Evolutionary conservation across 2,797 vertebrate species (phyloP).

Genomic region (Zalophus californianus): DNA sequence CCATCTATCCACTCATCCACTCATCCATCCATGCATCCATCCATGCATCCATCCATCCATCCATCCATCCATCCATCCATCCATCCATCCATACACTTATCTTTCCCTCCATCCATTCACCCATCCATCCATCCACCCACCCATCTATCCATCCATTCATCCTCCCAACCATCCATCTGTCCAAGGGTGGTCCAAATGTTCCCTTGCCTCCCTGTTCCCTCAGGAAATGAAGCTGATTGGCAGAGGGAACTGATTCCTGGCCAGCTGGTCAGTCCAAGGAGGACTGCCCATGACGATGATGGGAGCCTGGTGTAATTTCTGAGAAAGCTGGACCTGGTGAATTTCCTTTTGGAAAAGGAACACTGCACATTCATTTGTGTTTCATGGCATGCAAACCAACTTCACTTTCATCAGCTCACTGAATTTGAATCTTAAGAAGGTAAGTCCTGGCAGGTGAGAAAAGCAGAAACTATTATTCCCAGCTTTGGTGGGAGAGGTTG

Average conservation of each 20-base stretch:
- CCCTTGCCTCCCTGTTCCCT: too few relatives aligned
- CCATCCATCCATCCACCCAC: too few relatives aligned
- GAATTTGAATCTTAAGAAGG: slow-evolving; percentile 27
- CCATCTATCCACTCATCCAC: too few relatives aligned
- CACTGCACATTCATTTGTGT: neutral
- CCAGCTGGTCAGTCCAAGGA: neutral
- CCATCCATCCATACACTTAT: too few relatives aligned
- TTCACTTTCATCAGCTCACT: neutral
- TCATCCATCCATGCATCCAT: too few relatives aligned
- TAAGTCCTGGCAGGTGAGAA: neutral
- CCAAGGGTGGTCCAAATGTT: neutral
- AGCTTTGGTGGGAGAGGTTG: neutral
- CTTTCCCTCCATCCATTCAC: too few relatives aligned
- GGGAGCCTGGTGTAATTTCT: neutral
- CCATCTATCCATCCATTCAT: too few relatives aligned
- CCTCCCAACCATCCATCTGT: neutral
- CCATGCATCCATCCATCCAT: accelerated
- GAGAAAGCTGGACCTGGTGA: neutral
- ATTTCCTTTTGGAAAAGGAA: neutral
- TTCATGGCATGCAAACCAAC: neutral
- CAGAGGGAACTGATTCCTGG: neutral
- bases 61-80: too few relatives aligned
- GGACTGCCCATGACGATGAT: neutral
- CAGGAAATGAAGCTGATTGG: neutral
- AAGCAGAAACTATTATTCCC: neutral